Percentiles rank a stretch among this genome's conserved stretches.
phyloP scores from a whole-genome alignment of 35 echinoderm and acorn worm genomes.

The Diadema setosum region DNA sequence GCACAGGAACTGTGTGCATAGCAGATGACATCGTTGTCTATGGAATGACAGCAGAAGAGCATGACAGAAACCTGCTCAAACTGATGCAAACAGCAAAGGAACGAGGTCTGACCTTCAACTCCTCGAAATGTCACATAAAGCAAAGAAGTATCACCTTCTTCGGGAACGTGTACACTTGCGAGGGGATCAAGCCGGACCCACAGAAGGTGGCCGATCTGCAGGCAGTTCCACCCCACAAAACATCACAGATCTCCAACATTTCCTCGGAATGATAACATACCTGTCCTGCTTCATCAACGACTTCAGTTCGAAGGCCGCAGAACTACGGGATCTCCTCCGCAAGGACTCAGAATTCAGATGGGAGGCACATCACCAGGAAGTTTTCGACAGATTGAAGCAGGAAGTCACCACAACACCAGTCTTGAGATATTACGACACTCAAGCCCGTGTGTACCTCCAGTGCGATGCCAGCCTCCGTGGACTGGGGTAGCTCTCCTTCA shows the following conservation, averaged over 20 bases:
- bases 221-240: conserved; percentile 21
- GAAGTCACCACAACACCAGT: background rate
- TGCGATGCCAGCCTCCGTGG: conserved; percentile 23
- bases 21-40: conserved; percentile 24
- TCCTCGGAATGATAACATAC: conserved; percentile 37
- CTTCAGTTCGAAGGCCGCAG: background rate
- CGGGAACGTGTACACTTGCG: conserved; percentile 23
- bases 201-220: conserved; percentile 26
- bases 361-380: conserved; percentile 23
- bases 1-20: background rate
- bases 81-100: conserved; percentile 11
- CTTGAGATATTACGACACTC: conserved; percentile 25
- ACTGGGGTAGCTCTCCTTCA: background rate
- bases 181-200: conserved; percentile 30
- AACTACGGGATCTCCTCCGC: background rate
- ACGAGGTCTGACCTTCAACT: conserved; percentile 53
- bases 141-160: conserved; percentile 49
- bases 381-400: background rate
- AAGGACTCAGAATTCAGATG: conserved; percentile 8
- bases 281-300: conserved; percentile 28
- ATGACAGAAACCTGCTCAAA: conserved; percentile 38
- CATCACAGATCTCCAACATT: conserved; percentile 37
- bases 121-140: conserved; percentile 53
- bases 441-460: background rate
- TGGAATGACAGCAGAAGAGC: conserved; percentile 32